A percentile compares a stretch with the other conserved stretches of the same genome.
Conservation (phyloP, 2,888 invertebrate species). For the Drosophila meridionalis region DNA sequence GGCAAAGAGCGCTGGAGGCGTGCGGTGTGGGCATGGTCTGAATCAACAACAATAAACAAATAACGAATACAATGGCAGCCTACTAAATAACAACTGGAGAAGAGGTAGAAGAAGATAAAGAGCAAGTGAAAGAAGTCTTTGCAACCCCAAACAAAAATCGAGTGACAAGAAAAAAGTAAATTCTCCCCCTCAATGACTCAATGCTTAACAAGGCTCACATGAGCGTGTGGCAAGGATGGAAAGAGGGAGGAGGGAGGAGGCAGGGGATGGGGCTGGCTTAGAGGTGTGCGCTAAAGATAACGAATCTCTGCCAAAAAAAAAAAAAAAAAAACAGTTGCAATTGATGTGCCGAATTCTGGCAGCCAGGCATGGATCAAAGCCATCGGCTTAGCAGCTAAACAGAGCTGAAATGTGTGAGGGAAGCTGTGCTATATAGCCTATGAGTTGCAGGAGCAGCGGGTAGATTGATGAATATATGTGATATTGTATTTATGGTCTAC, state of each 20-base stretch:
- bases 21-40: slow-evolving; percentile 33
- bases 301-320: slow-evolving; percentile 45
- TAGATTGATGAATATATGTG: background rate
- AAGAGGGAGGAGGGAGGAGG: background rate
- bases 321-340: slow-evolving; percentile 29
- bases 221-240: background rate
- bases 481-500: background rate
- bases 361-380: slow-evolving; percentile 23
- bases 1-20: slow-evolving; percentile 6
- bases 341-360: slow-evolving; percentile 55
- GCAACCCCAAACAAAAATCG: slow-evolving; percentile 9
- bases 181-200: slow-evolving; percentile 7
- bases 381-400: slow-evolving; percentile 18
- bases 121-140: slow-evolving; percentile 21
- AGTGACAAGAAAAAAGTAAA: slow-evolving; percentile 15
- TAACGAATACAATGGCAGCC: slow-evolving; percentile 60
- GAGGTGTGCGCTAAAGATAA: slow-evolving; percentile 58
- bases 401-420: background rate
- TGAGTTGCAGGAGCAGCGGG: background rate
- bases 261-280: background rate
- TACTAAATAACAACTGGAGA: slow-evolving; percentile 49
- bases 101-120: slow-evolving; percentile 29
- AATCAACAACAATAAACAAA: slow-evolving; percentile 73
- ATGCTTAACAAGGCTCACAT: slow-evolving; percentile 20
- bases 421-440: background rate